A percentile compares a stretch with the other conserved stretches of the same genome.
These are phyloP conservation scores for Caenorhabditis virilis DNA, from an alignment of 2,888 invertebrate species.

Conservation along the genomic window DNA sequence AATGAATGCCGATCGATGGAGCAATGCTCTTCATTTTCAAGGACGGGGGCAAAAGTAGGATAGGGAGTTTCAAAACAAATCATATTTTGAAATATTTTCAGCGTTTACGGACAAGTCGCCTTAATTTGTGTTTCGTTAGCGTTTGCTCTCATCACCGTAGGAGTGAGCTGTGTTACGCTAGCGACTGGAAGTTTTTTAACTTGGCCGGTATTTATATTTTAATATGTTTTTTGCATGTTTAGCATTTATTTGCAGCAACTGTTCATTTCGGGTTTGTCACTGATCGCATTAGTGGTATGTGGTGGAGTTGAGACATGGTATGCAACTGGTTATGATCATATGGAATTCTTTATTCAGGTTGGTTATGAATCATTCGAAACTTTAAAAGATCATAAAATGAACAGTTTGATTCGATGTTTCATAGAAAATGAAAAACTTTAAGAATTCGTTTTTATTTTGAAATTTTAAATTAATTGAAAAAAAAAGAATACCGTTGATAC, in stretches of 20 bases:
- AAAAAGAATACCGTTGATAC: too few relatives aligned
- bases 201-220: conserved; percentile 37
- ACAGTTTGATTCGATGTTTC: too few relatives aligned
- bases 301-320: conserved; percentile 67
- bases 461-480: too few relatives aligned
- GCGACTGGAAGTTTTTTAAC: conserved; percentile 52
- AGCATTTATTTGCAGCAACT: conserved; percentile 66
- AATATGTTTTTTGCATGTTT: too few relatives aligned
- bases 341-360: conserved; percentile 65
- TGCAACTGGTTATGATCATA: conserved; percentile 66
- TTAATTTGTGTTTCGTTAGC: conserved; percentile 64
- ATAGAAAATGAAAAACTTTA: too few relatives aligned
- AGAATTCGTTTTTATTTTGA: too few relatives aligned
- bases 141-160: conserved; percentile 60
- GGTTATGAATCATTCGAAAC: too few relatives aligned
- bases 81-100: conserved; percentile 32
- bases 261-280: conserved; percentile 50
- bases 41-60: conserved; percentile 66
- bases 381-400: too few relatives aligned
- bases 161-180: conserved; percentile 62
- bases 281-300: conserved; percentile 63
- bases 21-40: conserved; percentile 66
- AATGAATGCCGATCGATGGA: conserved; percentile 69
- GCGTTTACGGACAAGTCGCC: conserved; percentile 67
- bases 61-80: not conserved